Evolutionary conservation across 2,888 invertebrate species (phyloP).

Genomic region (Mechanitis mazaeus): DNA sequence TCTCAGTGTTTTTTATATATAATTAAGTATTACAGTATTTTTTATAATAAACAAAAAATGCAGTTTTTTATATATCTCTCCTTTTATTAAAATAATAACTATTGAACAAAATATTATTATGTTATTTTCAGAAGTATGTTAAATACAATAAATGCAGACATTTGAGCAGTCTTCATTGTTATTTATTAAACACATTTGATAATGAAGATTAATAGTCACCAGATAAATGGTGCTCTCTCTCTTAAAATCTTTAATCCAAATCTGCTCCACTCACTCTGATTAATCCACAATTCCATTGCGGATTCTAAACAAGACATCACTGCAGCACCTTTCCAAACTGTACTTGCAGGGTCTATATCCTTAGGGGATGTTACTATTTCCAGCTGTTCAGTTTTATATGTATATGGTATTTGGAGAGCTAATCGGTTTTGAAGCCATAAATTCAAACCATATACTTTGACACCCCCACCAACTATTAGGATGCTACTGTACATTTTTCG

Average conservation of each 20-base stretch:
- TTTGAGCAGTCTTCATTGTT: background rate
- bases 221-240: slow-evolving; percentile 94
- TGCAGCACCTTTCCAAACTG: slow-evolving; percentile 96
- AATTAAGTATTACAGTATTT: too few relatives aligned
- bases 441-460: slow-evolving; percentile 88
- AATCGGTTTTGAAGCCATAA: slow-evolving; percentile 93
- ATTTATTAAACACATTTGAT: slow-evolving; percentile 20
- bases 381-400: slow-evolving; percentile 86
- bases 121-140: too few relatives aligned
- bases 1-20: too few relatives aligned
- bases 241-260: slow-evolving; percentile 89
- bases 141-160: too few relatives aligned
- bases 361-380: slow-evolving; percentile 94
- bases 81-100: too few relatives aligned
- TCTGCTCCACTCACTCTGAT: slow-evolving; percentile 89
- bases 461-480: slow-evolving; percentile 93
- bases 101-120: too few relatives aligned
- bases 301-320: slow-evolving; percentile 95
- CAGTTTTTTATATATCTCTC: too few relatives aligned
- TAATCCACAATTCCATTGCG: slow-evolving; percentile 94
- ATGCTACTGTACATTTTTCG: slow-evolving; percentile 96
- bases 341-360: slow-evolving; percentile 93
- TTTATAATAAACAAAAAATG: too few relatives aligned
- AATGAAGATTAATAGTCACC: slow-evolving; percentile 66
- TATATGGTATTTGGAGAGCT: slow-evolving; percentile 87